phyloP scores from a whole-genome alignment of 2,888 invertebrate genomes.

The Parnassius mnemosyne region DNA sequence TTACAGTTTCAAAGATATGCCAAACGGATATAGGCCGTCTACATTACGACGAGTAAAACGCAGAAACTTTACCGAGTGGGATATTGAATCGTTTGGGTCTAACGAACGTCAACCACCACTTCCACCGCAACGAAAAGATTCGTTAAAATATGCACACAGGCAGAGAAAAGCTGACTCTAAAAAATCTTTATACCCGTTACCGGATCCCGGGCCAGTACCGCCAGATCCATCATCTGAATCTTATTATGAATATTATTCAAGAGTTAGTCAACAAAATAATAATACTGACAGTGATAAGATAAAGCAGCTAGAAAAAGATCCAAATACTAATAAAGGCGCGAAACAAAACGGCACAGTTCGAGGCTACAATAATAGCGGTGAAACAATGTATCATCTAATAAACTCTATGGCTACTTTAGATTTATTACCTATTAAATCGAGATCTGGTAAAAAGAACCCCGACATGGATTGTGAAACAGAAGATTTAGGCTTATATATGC shows the following conservation, averaged over 20 bases:
- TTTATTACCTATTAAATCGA: constrained; percentile 63
- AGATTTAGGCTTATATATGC: constrained; percentile 74
- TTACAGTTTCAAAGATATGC: constrained; percentile 81
- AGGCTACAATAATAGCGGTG: constrained; percentile 46
- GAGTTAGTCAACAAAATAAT: constrained; percentile 75
- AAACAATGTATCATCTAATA: constrained; percentile 69
- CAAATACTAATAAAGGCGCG: constrained; percentile 38
- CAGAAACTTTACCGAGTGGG: constrained; percentile 81
- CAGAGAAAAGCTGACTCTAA: constrained; percentile 73
- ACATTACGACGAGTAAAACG: constrained; percentile 78
- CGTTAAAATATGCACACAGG: constrained; percentile 74
- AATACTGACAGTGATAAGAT: constrained; percentile 74
- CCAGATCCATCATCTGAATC: constrained; percentile 73
- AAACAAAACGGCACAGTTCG: constrained; percentile 36
- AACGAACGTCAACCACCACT: constrained; percentile 64
- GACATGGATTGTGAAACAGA: constrained; percentile 65
- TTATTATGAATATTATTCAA: constrained; percentile 76
- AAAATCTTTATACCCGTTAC: constrained; percentile 65
- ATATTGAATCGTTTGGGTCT: constrained; percentile 67
- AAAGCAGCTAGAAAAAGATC: constrained; percentile 62
- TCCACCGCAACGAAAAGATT: constrained; percentile 73
- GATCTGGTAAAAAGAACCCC: constrained; percentile 53
- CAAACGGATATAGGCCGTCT: constrained; percentile 82
- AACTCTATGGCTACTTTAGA: constrained; percentile 75
- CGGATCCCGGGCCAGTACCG: constrained; percentile 72